Evolutionary conservation across 2,113 vertebrate species (phyloP), one percentile per base, ranked within the genome.

Genomic region (Vanacampus margaritifer): DNA sequence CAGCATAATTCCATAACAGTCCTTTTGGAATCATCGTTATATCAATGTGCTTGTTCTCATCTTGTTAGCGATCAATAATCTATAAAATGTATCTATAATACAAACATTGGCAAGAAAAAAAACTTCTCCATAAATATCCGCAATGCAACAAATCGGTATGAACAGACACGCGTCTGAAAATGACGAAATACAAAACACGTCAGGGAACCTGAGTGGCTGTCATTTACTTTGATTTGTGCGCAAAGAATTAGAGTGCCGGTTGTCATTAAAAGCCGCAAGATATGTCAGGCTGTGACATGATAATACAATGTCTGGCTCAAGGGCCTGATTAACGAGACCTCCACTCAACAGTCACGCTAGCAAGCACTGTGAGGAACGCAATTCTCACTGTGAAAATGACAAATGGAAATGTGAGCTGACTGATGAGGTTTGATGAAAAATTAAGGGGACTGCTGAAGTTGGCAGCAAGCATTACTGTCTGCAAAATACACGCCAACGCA

Each of bases 211-310:
- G 10, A 80, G 48, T 23, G 58, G 56, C 48, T 72, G 71, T 72
- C 48, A 69, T 65, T 48, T 37, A 14, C 51, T 59, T 71, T 46
- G 24, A 64, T 65, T 64, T 41, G 39, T 39, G 1, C 0, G 46
- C 51, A 24, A n/a, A 28, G 28, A 65, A 69, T 69, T 28, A 13
- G 3, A 48, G 37, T 17, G 48, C 32, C 12, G 19, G 10, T 16
- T 67, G 71, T 57, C 68, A 69, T 61, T 67, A 67, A 64, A 68
- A 58, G 28, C 36, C 69, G 68, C 17, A 43, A 61, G 16, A 70
- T 53, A 39, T 62, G 67, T 68, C 28, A 50, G 14, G 7, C 13
- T 73, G 37, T 64, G 41, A 70, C 45, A 64, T 56, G 10, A 65
- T 69, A 61, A 65, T 35, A 5, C 56, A 66, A 62, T 12, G 36